Evolutionary conservation across 2,797 vertebrate genomes (phyloP).

Genomic region (Neostethus bicornis): DNA sequence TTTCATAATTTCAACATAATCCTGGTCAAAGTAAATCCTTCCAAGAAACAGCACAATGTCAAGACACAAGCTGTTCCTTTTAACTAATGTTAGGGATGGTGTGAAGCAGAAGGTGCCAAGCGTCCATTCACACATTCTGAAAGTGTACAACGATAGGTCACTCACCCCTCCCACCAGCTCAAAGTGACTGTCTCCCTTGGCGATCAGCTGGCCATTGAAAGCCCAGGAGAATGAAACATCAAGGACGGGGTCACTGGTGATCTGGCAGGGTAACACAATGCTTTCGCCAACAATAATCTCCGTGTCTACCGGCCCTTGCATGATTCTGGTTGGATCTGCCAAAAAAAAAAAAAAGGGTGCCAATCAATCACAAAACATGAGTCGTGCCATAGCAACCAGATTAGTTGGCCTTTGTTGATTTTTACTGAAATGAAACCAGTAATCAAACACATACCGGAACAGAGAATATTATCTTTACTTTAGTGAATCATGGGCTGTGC

Average conservation of each 20-base stretch:
- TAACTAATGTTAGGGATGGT: constrained; percentile 48
- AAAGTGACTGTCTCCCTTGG: constrained; percentile 88
- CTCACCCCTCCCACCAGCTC: constrained; percentile 95
- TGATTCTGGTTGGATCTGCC: constrained; percentile 92
- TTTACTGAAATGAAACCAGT: constrained; percentile 15
- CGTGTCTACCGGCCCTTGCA: constrained; percentile 88
- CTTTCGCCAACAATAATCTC: constrained; percentile 96
- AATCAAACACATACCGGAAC: constrained; percentile 15
- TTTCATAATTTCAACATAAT: constrained; percentile 28
- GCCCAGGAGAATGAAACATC: constrained; percentile 94
- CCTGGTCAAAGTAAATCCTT: constrained; percentile 31
- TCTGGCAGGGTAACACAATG: constrained; percentile 92
- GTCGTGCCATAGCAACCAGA: constrained; percentile 27
- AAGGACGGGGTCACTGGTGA: constrained; percentile 88
- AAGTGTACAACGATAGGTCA: constrained; percentile 40
- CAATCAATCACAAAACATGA: constrained; percentile 25
- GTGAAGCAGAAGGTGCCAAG: constrained; percentile 59
- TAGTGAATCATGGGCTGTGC: constrained; percentile 39
- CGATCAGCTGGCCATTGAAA: constrained; percentile 88
- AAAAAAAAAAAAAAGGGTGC: constrained; percentile 16
- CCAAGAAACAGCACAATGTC: constrained; percentile 41
- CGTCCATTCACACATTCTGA: constrained; percentile 56
- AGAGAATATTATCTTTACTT: constrained; percentile 21
- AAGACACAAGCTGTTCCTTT: constrained; percentile 53
- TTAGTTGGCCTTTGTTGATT: constrained; percentile 24